Percentiles rank a stretch among this genome's conserved stretches.
These are phyloP conservation scores for Poeciliopsis turrubarensis DNA, from an alignment of 2,113 vertebrate genomes.

Conservation along the genomic window DNA sequence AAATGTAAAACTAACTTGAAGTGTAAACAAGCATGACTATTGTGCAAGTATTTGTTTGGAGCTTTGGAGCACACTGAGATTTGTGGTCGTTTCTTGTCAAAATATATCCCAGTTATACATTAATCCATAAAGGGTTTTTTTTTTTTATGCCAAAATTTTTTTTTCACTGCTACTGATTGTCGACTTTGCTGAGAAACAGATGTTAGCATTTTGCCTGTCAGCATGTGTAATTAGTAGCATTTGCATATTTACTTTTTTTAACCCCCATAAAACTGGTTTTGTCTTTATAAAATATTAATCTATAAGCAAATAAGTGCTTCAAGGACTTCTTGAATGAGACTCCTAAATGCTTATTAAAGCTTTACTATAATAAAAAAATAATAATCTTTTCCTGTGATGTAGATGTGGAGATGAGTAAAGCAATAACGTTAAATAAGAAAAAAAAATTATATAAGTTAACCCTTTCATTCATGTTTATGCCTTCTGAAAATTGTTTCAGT, in stretches of 20 bases:
- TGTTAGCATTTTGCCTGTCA: slow-evolving; percentile 81
- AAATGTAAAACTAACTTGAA: slow-evolving; percentile 47
- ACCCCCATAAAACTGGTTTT: slow-evolving; percentile 57
- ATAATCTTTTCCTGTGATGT: not conserved
- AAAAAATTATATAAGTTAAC: slow-evolving; percentile 3
- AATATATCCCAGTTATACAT: slow-evolving; percentile 73
- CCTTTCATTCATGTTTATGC: slow-evolving; percentile 25
- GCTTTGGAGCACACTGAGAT: slow-evolving; percentile 57
- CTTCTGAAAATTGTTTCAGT: slow-evolving; percentile 44
- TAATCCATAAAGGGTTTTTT: slow-evolving; percentile 54
- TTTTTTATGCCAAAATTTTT: slow-evolving; percentile 64
- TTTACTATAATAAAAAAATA: not conserved
- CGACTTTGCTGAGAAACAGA: slow-evolving; percentile 77
- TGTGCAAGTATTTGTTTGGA: slow-evolving; percentile 72
- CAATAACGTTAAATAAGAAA: slow-evolving; percentile 4
- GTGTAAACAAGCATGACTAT: slow-evolving; percentile 56
- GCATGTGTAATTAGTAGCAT: slow-evolving; percentile 82
- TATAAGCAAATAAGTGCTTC: slow-evolving; percentile 35
- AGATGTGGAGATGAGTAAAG: not conserved
- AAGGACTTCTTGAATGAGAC: slow-evolving; percentile 10
- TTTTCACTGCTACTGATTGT: slow-evolving; percentile 65
- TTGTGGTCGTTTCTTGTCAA: slow-evolving; percentile 74
- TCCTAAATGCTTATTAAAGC: not conserved
- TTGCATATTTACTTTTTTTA: slow-evolving; percentile 78
- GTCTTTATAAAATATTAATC: slow-evolving; percentile 71